Base-by-base conservation (phyloP, 2,113 vertebrate genomes). In the Paramormyrops kingsleyae region DNA sequence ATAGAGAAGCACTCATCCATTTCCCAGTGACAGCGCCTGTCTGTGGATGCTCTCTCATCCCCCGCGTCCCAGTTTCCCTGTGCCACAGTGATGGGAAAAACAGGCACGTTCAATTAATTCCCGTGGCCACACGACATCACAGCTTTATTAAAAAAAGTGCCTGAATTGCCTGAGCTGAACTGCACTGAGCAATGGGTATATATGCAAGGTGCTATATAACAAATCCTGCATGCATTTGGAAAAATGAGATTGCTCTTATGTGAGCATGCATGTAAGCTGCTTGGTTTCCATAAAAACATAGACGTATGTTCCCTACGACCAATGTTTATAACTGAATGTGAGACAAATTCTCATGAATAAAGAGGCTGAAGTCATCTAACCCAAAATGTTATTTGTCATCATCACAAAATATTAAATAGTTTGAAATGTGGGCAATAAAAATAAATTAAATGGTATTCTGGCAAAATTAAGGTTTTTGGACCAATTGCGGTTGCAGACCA, bases 1-100 rank as follows among this genome's bases (percentile, higher is more conserved):
- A 93, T 93, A 93, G 91, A 92, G 89, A 92, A 89, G 91, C 88
- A 62, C 88, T 91, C 90, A 93, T 93, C 92, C 77, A 89, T 91
- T 91, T 90, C 90, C 88, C 66, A 91, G 90, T 91, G 74, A 91
- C 91, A 91, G 90, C 88, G 70, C 89, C 90, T 90, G 91, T 92
- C 91, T 89, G 88, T 50, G 85, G 70, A 89, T 35, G 21, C 92
- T 88, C 91, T 91, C 88, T 91, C 49, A 83, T 89, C 89, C 87
- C 77, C 17, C 31, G 15, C 47, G 19, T 91, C 87, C 87, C 70
- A 49, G 80, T 50, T 88, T 83, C 53, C 90, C 87, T 89, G 89
- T 89, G 89, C 42, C 35, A 85, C 86, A 90, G 87, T 90, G 90
- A 87, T 77, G 74, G 66, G 27, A 46, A 49, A 80, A 87, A 87